Evolutionary conservation across 2,113 vertebrate genomes (phyloP).

Genomic region (Sinocyclocheilus rhinocerous): DNA sequence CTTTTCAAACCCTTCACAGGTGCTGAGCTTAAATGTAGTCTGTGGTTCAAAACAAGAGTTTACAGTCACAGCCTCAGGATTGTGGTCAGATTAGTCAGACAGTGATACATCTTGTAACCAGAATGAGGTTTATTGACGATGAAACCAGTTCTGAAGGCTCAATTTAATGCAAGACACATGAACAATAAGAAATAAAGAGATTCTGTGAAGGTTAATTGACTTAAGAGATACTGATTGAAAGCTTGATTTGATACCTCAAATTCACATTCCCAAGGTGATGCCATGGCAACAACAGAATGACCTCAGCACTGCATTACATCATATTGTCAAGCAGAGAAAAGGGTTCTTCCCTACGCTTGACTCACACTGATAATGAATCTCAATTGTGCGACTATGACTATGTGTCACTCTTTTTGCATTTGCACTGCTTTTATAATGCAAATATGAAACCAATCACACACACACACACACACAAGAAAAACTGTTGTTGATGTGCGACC

Average conservation of each 20-base stretch:
- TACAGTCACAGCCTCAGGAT: slow-evolving; percentile 29
- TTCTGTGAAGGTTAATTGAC: slow-evolving; percentile 27
- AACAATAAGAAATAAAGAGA: slow-evolving; percentile 12
- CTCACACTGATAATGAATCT: slow-evolving; percentile 42
- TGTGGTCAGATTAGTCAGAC: slow-evolving; percentile 44
- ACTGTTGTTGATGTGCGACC: background rate
- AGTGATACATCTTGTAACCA: slow-evolving; percentile 12
- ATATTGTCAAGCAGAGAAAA: slow-evolving; percentile 21
- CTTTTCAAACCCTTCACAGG: slow-evolving; percentile 44
- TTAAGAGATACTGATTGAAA: slow-evolving; percentile 45
- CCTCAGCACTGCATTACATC: slow-evolving; percentile 48
- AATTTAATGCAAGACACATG: slow-evolving; percentile 12
- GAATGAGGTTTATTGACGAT: slow-evolving; percentile 23
- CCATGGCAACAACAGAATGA: slow-evolving; percentile 47
- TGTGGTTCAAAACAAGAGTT: slow-evolving; percentile 45
- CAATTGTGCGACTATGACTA: slow-evolving; percentile 45
- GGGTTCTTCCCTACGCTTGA: slow-evolving; percentile 5
- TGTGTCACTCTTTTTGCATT: slow-evolving; percentile 4
- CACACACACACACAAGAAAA: slow-evolving; percentile 7
- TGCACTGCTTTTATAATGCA: slow-evolving; percentile 44
- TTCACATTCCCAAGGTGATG: slow-evolving; percentile 35
- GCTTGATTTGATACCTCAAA: slow-evolving; percentile 32
- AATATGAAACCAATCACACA: slow-evolving; percentile 50
- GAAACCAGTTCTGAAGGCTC: slow-evolving; percentile 11
- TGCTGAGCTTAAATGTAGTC: slow-evolving; percentile 37